Percentiles rank a stretch among this genome's conserved stretches.
Evolutionary conservation across 2,113 vertebrate genomes (phyloP).

Genomic region (Oreocharis arfaki): DNA sequence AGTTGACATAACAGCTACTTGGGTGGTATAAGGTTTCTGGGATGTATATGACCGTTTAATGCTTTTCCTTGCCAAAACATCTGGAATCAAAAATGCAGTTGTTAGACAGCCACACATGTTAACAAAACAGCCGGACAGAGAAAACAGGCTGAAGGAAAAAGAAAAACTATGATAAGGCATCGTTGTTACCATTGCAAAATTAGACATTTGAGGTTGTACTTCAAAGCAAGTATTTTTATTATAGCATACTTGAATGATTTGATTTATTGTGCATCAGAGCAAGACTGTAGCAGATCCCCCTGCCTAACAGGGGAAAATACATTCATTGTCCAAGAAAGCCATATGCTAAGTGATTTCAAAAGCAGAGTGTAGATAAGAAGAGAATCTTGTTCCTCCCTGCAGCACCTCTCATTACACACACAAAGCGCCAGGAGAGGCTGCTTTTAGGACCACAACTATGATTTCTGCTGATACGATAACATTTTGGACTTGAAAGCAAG

Average conservation of each 20-base stretch:
- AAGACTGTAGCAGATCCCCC: constrained; percentile 53
- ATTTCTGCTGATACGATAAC: not conserved
- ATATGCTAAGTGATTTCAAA: constrained; percentile 43
- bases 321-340: constrained; percentile 25
- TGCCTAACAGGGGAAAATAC: constrained; percentile 39
- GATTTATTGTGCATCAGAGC: constrained; percentile 68
- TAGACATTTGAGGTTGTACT: constrained; percentile 66
- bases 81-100: constrained; percentile 72
- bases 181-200: constrained; percentile 63
- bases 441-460: not conserved
- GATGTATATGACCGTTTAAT: constrained; percentile 29
- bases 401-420: not conserved
- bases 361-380: not conserved
- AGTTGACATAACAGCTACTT: constrained; percentile 63
- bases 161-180: constrained; percentile 40
- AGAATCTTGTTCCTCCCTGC: not conserved
- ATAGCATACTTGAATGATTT: constrained; percentile 42
- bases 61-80: constrained; percentile 72
- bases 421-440: not conserved
- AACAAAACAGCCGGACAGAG: constrained; percentile 62
- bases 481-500: not conserved
- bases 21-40: constrained; percentile 72
- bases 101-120: constrained; percentile 65
- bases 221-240: constrained; percentile 78
- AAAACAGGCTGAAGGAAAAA: not conserved